phyloP scores from a whole-genome alignment of 2,888 invertebrate genomes.

The Panzeria rudis region DNA sequence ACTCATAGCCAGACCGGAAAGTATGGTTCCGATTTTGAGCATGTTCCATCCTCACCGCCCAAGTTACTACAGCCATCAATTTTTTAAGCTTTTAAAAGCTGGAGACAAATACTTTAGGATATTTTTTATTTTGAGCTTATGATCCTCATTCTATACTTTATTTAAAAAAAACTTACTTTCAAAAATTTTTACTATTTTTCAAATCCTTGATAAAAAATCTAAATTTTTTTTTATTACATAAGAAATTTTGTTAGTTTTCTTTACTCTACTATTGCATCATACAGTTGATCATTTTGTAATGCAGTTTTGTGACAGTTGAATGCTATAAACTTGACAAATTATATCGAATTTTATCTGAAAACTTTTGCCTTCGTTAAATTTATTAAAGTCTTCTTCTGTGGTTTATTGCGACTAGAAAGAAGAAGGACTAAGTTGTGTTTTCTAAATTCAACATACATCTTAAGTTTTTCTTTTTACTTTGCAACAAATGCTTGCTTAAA shows the following conservation, averaged over 20 bases:
- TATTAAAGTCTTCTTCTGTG: conserved; percentile 55
- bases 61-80: too few species aligned
- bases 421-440: conserved; percentile 20
- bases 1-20: too few species aligned
- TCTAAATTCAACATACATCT: background rate
- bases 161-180: background rate
- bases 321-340: conserved; percentile 69
- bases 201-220: too few species aligned
- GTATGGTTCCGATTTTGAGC: too few species aligned
- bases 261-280: background rate
- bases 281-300: conserved; percentile 66
- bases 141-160: background rate
- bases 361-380: conserved; percentile 48
- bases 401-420: conserved; percentile 31
- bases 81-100: background rate
- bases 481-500: conserved; percentile 45
- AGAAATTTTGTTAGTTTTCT: too few species aligned
- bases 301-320: conserved; percentile 64
- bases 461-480: conserved; percentile 16
- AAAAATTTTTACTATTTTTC: background rate
- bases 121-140: conserved; percentile 1
- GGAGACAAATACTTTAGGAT: background rate
- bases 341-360: conserved; percentile 70
- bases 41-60: too few species aligned
- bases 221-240: too few species aligned